These are phyloP conservation scores for Danaus plexippus DNA, from an alignment of 1,140 invertebrate species.

Conservation along the genomic window DNA sequence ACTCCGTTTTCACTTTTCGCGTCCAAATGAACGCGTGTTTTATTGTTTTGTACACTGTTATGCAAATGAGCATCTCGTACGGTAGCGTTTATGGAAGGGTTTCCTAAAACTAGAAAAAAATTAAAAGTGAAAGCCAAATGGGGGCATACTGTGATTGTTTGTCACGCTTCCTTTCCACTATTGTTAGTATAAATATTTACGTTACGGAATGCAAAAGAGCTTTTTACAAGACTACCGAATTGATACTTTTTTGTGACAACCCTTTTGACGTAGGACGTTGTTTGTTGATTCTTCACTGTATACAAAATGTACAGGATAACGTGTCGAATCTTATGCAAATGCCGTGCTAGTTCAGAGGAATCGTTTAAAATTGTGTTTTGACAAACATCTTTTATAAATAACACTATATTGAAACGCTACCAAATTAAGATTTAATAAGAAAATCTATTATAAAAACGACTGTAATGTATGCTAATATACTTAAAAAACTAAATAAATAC, in stretches of 20 bases:
- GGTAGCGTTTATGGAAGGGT: conserved; percentile 64
- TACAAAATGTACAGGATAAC: conserved; percentile 28
- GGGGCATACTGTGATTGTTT: conserved; percentile 48
- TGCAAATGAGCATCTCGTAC: conserved; percentile 60
- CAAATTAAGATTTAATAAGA: too few species aligned
- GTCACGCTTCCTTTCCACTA: conserved; percentile 53
- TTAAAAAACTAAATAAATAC: too few species aligned
- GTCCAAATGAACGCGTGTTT: conserved; percentile 55
- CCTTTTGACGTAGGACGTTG: conserved; percentile 49
- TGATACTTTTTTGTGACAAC: conserved; percentile 58
- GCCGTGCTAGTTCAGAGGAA: background rate
- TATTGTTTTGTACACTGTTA: conserved; percentile 64
- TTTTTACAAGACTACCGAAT: conserved; percentile 65
- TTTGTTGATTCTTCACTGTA: conserved; percentile 44
- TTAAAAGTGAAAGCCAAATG: conserved; percentile 65
- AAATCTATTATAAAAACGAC: too few species aligned
- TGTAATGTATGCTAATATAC: too few species aligned
- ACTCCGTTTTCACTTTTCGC: conserved; percentile 66
- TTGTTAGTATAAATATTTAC: conserved; percentile 65
- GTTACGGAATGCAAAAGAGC: conserved; percentile 62
- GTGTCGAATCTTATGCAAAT: conserved; percentile 41
- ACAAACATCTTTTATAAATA: background rate
- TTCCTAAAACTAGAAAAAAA: conserved; percentile 59
- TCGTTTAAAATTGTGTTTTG: conserved; percentile 1
- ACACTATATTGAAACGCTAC: too few species aligned